Conservation (phyloP, 2,888 invertebrate species). For the Erebia epiphron region DNA sequence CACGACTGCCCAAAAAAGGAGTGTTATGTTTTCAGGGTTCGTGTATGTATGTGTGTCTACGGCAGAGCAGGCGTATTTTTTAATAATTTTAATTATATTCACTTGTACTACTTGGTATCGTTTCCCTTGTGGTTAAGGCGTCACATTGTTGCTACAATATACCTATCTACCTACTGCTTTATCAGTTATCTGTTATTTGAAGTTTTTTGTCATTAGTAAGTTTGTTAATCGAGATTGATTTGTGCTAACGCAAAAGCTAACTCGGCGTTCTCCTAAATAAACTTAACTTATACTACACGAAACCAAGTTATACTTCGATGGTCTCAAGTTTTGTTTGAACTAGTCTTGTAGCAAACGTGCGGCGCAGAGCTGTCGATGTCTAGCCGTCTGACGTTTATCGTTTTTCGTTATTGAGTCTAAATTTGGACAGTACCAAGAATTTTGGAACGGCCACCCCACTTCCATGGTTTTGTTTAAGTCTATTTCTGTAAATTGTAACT, state of each 20-base stretch:
- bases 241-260: not conserved
- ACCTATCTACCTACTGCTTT: too few relatives aligned
- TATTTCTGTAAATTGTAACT: constrained; percentile 37
- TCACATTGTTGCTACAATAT: too few relatives aligned
- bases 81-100: too few relatives aligned
- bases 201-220: too few relatives aligned
- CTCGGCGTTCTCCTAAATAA: not conserved
- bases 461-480: constrained; percentile 20
- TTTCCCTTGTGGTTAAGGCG: too few relatives aligned
- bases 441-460: constrained; percentile 21
- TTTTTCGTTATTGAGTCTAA: constrained; percentile 21
- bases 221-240: too few relatives aligned
- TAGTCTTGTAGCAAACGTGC: not conserved
- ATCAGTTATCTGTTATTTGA: too few relatives aligned
- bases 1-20: too few relatives aligned
- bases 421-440: constrained; percentile 23
- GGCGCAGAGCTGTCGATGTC: not conserved
- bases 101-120: too few relatives aligned
- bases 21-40: too few relatives aligned
- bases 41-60: too few relatives aligned
- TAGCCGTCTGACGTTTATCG: not conserved
- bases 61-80: too few relatives aligned
- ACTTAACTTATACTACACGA: not conserved
- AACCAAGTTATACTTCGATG: not conserved
- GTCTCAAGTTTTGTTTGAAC: not conserved